Conservation (phyloP, 2,797 vertebrate genomes). For the Streptopelia turtur region DNA sequence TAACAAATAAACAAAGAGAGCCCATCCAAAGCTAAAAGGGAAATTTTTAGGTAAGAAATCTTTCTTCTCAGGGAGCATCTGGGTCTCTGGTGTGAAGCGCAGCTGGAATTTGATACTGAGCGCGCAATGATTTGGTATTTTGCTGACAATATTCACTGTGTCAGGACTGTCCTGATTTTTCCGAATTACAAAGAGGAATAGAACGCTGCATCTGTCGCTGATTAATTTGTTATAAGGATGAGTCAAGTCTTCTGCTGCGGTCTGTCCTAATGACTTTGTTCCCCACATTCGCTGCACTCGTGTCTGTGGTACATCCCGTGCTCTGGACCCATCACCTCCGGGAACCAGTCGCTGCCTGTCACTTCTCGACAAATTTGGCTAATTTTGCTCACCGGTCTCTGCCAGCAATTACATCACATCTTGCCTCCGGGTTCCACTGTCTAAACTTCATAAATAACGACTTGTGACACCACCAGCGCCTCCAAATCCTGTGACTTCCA, state of each 20-base stretch:
- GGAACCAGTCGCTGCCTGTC: background rate
- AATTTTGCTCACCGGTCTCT: background rate
- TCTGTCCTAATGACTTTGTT: background rate
- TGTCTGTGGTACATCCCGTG: background rate
- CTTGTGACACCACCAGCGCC: background rate
- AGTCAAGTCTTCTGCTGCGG: background rate
- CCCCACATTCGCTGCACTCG: background rate
- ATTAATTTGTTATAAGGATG: background rate
- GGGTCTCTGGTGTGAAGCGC: background rate
- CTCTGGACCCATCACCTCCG: background rate
- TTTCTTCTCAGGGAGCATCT: background rate
- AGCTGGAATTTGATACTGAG: background rate
- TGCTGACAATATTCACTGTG: background rate
- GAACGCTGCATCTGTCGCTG: background rate
- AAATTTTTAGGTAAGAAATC: background rate
- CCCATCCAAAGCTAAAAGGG: background rate
- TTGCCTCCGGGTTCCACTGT: background rate
- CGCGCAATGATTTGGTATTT: background rate
- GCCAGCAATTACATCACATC: conserved; percentile 40
- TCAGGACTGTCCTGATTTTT: background rate
- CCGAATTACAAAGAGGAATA: background rate
- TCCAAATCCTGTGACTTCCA: conserved; percentile 25
- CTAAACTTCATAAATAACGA: conserved; percentile 19
- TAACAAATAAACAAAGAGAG: background rate
- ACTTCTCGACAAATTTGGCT: background rate